phyloP scores from a whole-genome alignment of 2,797 vertebrate species.

The Argyrosomus regius region DNA sequence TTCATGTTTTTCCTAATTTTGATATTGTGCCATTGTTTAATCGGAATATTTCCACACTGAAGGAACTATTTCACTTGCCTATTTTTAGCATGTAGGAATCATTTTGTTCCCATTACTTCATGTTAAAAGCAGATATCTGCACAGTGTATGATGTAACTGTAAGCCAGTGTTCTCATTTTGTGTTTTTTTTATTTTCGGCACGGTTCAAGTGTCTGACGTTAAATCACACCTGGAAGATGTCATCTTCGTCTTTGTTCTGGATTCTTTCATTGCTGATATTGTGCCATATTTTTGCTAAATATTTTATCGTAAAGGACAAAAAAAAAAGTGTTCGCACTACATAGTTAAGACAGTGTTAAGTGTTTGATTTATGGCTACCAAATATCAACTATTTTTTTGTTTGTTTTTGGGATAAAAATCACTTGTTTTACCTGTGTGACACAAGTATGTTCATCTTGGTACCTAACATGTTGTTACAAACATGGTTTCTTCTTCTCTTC shows the following conservation, averaged over 20 bases:
- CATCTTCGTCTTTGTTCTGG: constrained; percentile 19
- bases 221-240: constrained; percentile 15
- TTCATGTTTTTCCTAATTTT: constrained; percentile 30
- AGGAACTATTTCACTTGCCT: constrained; percentile 27
- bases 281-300: constrained; percentile 69
- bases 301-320: constrained; percentile 37
- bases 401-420: constrained; percentile 28
- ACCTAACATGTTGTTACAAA: constrained; percentile 86
- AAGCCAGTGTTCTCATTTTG: constrained; percentile 49
- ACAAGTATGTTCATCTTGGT: constrained; percentile 75
- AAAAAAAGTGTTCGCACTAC: constrained; percentile 41
- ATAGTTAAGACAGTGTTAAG: constrained; percentile 31
- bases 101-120: constrained; percentile 29
- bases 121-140: constrained; percentile 34
- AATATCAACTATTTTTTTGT: constrained; percentile 43
- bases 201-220: constrained; percentile 33
- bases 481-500: constrained; percentile 86
- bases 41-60: constrained; percentile 24
- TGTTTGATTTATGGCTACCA: constrained; percentile 53
- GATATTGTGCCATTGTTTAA: constrained; percentile 51
- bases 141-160: constrained; percentile 36
- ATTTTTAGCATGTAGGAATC: constrained; percentile 25
- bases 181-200: constrained; percentile 17
- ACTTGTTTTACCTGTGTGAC: constrained; percentile 64
- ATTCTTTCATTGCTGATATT: constrained; percentile 42